phyloP scores from a whole-genome alignment of 1,140 invertebrate species.

The Zaprionus africanus region DNA sequence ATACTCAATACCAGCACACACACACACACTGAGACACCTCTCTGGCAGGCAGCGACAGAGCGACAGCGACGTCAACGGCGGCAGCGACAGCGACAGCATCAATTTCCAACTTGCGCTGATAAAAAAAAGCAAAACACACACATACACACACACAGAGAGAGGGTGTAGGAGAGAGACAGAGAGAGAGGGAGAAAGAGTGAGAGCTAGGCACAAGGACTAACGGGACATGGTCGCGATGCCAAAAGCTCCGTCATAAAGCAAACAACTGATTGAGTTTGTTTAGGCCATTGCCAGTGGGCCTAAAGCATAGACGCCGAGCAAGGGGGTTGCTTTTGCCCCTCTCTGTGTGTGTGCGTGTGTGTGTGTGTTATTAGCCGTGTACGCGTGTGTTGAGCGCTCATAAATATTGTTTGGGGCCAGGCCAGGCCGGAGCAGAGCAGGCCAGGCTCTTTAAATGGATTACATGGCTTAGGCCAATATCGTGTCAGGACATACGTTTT shows the following conservation, averaged over 20 bases:
- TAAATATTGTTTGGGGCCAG: constrained; percentile 38
- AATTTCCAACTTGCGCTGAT: constrained; percentile 46
- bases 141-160: background rate
- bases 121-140: constrained; percentile 39
- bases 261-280: constrained; percentile 68
- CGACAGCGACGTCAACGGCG: constrained; percentile 34
- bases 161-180: background rate
- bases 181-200: background rate
- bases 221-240: constrained; percentile 39
- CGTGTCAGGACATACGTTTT: constrained; percentile 13
- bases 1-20: constrained; percentile 37
- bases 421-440: background rate
- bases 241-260: constrained; percentile 59
- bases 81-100: constrained; percentile 50
- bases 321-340: background rate
- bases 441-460: constrained; percentile 39
- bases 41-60: constrained; percentile 12
- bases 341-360: background rate
- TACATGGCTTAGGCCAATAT: constrained; percentile 33
- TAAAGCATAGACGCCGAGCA: background rate
- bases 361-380: constrained; percentile 41
- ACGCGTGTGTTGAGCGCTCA: constrained; percentile 15
- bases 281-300: constrained; percentile 46
- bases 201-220: constrained; percentile 44
- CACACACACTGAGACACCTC: constrained; percentile 31